phyloP scores from a whole-genome alignment of 2,888 invertebrate species.

The Cheilosia vulpina region DNA sequence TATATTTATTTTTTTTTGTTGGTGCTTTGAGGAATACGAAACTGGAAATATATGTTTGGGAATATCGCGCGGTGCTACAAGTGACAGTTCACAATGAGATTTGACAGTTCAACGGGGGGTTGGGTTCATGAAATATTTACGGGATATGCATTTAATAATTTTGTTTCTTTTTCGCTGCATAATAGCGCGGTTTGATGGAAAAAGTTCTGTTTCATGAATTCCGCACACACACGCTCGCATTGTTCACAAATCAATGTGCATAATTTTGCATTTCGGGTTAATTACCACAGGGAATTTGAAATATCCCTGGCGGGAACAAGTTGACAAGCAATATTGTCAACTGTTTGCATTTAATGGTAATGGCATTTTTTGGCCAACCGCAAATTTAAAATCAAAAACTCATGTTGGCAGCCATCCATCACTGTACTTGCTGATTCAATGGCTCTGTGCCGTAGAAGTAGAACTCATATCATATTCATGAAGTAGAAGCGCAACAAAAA shows the following conservation, averaged over 20 bases:
- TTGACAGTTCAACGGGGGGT: conserved; percentile 52
- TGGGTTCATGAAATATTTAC: conserved; percentile 62
- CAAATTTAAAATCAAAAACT: too few species aligned
- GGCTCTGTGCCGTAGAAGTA: too few species aligned
- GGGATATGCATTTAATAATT: too few species aligned
- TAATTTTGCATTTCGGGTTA: conserved; percentile 11
- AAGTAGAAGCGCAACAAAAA: too few species aligned
- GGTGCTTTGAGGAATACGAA: not conserved
- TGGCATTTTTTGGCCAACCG: not conserved
- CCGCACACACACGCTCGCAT: not conserved
- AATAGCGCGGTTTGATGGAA: not conserved
- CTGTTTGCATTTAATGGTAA: not conserved
- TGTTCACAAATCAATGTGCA: conserved; percentile 4
- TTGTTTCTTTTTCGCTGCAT: not conserved
- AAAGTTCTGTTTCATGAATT: not conserved
- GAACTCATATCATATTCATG: too few species aligned
- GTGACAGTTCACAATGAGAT: conserved; percentile 50
- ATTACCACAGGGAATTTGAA: not conserved
- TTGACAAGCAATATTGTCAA: not conserved
- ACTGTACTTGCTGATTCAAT: too few species aligned
- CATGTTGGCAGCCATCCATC: too few species aligned
- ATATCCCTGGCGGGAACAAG: not conserved
- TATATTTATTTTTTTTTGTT: not conserved
- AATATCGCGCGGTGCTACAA: conserved; percentile 27
- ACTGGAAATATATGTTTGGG: conserved; percentile 34